A percentile compares a stretch with the other conserved stretches of the same genome.
phyloP scores from a whole-genome alignment of 2,888 invertebrate genomes.

The Ceramica pisi region DNA sequence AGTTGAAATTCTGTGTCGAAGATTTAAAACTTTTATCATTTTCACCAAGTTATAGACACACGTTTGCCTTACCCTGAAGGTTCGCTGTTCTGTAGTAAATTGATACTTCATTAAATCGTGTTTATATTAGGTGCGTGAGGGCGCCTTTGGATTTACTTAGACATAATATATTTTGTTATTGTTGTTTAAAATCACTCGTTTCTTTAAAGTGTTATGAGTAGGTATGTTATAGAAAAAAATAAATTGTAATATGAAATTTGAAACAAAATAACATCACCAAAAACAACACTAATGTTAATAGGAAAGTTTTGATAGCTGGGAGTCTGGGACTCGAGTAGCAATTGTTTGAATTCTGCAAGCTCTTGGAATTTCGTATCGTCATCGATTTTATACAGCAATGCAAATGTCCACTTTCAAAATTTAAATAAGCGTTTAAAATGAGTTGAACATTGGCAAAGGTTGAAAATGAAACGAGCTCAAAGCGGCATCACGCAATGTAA shows the following conservation, averaged over 20 bases:
- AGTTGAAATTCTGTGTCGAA: slow-evolving; percentile 9
- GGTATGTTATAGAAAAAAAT: background rate
- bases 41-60: background rate
- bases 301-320: background rate
- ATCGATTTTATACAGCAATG: slow-evolving; percentile 30
- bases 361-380: slow-evolving; percentile 20
- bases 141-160: background rate
- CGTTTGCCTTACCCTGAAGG: background rate
- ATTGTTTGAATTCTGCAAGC: slow-evolving; percentile 30
- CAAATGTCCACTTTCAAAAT: slow-evolving; percentile 21
- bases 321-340: slow-evolving; percentile 1
- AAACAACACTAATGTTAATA: slow-evolving; percentile 13
- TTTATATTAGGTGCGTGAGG: background rate
- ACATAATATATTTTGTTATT: background rate
- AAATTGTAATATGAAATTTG: background rate
- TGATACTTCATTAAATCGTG: slow-evolving; percentile 23
- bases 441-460: slow-evolving; percentile 23
- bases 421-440: slow-evolving; percentile 3
- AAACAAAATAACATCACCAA: background rate
- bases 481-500: slow-evolving; percentile 21
- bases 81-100: background rate
- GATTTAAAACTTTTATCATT: slow-evolving; percentile 5
- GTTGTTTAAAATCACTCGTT: background rate
- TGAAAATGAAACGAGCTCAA: slow-evolving; percentile 13
- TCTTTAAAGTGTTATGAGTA: background rate